These are phyloP conservation scores for Ooceraea biroi DNA, from an alignment of 1,140 invertebrate genomes.

Conservation along the genomic window DNA sequence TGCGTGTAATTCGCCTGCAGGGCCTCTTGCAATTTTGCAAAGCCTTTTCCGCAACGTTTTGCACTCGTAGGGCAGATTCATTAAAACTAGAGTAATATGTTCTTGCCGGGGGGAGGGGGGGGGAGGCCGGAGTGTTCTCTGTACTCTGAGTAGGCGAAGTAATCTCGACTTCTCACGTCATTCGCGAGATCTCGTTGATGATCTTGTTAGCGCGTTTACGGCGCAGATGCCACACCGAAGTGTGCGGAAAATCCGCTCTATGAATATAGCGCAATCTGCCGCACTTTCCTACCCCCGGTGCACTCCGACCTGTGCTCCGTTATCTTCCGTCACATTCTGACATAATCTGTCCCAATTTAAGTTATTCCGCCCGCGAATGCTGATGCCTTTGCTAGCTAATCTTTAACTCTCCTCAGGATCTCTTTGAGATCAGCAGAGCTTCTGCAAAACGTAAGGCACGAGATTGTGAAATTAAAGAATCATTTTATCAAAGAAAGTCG, in stretches of 20 bases:
- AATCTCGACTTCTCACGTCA: slow-evolving; percentile 32
- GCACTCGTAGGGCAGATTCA: slow-evolving; percentile 38
- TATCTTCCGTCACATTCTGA: slow-evolving; percentile 26
- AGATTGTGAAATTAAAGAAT: too few relatives aligned
- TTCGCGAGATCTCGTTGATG: slow-evolving; percentile 39
- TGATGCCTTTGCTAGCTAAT: not conserved
- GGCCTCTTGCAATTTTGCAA: slow-evolving; percentile 29
- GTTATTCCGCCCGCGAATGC: not conserved
- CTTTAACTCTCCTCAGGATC: not conserved
- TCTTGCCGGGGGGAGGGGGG: slow-evolving; percentile 4
- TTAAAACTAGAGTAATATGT: slow-evolving; percentile 49
- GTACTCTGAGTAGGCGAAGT: slow-evolving; percentile 1
- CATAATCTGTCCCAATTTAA: slow-evolving; percentile 43
- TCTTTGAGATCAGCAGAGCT: too few relatives aligned
- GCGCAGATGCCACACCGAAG: slow-evolving; percentile 32
- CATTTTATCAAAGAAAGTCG: too few relatives aligned
- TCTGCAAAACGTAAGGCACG: not conserved
- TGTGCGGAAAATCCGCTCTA: slow-evolving; percentile 36
- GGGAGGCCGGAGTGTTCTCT: not conserved
- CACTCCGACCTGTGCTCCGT: not conserved
- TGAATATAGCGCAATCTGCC: slow-evolving; percentile 42
- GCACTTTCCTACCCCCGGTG: slow-evolving; percentile 17
- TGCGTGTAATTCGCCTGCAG: slow-evolving; percentile 9
- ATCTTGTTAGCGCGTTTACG: slow-evolving; percentile 54
- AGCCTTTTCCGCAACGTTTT: slow-evolving; percentile 31